Conservation (phyloP, 2,113 vertebrate genomes). For the Microtus ochrogaster region DNA sequence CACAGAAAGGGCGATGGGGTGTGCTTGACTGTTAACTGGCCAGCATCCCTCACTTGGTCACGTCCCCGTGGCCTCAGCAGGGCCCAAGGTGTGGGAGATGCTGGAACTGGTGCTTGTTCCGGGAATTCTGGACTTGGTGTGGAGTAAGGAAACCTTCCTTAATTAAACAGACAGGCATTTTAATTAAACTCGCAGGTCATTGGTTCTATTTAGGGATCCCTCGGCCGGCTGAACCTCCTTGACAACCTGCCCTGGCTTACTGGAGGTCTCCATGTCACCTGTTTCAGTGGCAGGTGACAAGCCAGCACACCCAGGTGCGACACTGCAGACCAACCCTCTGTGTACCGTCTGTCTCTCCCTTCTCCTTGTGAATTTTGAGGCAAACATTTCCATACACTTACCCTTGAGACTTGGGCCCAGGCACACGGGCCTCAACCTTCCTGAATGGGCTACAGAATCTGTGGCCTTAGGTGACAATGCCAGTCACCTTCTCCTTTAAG, state of each 20-base stretch:
- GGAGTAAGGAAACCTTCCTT: constrained; percentile 61
- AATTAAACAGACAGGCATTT: constrained; percentile 51
- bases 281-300: fast-evolving
- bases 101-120: constrained; percentile 44
- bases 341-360: fast-evolving
- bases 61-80: constrained; percentile 42
- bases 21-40: fast-evolving
- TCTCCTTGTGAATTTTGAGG: neutral
- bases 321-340: fast-evolving
- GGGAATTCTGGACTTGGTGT: constrained; percentile 44
- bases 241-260: neutral
- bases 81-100: constrained; percentile 67
- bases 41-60: fast-evolving
- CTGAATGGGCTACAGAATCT: neutral
- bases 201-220: neutral
- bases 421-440: fast-evolving
- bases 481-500: neutral
- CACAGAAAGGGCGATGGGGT: fast-evolving
- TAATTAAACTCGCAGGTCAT: constrained; percentile 18
- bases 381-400: fast-evolving
- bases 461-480: fast-evolving
- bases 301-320: neutral
- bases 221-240: neutral
- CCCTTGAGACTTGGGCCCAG: fast-evolving
- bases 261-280: fast-evolving